Evolutionary conservation across 2,888 invertebrate species (phyloP).

Genomic region (Synanthedon myopaeformis): DNA sequence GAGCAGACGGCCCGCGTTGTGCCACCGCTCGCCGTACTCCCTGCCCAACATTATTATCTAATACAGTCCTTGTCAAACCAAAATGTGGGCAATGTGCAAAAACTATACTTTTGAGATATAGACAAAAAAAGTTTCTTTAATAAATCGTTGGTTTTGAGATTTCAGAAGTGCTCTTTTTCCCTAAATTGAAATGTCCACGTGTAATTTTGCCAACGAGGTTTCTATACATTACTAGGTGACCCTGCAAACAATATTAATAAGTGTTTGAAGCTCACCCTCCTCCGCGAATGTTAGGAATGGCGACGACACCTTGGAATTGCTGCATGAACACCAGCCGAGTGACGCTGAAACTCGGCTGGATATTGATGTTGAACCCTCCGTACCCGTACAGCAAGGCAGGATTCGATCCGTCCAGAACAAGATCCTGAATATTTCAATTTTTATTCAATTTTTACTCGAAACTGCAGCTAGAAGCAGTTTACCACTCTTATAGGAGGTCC

Average conservation of each 20-base stretch:
- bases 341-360: constrained; percentile 91
- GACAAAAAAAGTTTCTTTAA: no score
- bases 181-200: no score
- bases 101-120: no score
- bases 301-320: constrained; percentile 88
- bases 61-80: no score
- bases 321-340: constrained; percentile 90
- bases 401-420: constrained; percentile 75
- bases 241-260: background rate
- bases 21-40: constrained; percentile 98
- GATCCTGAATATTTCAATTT: constrained; percentile 49
- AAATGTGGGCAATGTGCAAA: background rate
- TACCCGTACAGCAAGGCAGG: constrained; percentile 95
- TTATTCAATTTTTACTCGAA: no score
- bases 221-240: no score
- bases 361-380: constrained; percentile 95
- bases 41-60: constrained; percentile 45
- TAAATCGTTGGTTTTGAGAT: no score
- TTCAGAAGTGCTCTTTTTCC: no score
- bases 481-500: no score
- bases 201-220: no score
- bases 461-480: background rate
- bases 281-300: constrained; percentile 94
- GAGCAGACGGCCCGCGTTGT: constrained; percentile 88
- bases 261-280: constrained; percentile 79